Base-by-base conservation (phyloP, 2,797 vertebrate species). In the Syngnathus acus region DNA sequence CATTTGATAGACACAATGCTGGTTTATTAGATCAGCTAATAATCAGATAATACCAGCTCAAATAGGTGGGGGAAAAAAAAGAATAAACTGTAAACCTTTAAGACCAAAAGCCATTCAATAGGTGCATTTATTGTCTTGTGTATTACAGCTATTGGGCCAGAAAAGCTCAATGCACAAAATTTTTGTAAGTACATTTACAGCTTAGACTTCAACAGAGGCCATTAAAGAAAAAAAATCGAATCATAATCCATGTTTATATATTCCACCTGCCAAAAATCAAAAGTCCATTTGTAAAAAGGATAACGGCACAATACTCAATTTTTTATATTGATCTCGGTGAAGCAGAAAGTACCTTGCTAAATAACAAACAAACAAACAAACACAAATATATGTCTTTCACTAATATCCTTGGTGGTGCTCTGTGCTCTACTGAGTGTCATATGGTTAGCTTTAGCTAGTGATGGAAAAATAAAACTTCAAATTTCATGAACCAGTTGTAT, bases 211-310 rank as follows among this genome's bases (percentile, higher is more conserved):
- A 80, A 59, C 73, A 65, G 62, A 65, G 72, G 59, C 58, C 70
- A 79, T 79, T 84, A 77, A 79, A 62, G 9, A 77, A 60, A 68
- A 78, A 81, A 79, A 75, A 71, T 54, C 57, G 63, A n/a, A 1
- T 71, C 51, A 50, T 17, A 54, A 39, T 70, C 57, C 39, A 81
- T 51, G 9, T 51, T 83, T 71, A 75, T 58, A 48, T 63, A 51
- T 73, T 77, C 45, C 64, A 60, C 23, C 63, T 67, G 45, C 55
- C 69, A 55, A 60, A 68, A 21, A 51, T 9, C 50, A 9, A 51
- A 11, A 14, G 21, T 13, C 53, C 21, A 11, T 54, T 26, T 10
- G 21, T 51, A 21, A 10, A n/a, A n/a, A 51, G 48, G 48, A 51
- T 21, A 2, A 6, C 17, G n/a, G 6, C 8, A 51, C 48, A 0